phyloP scores from a whole-genome alignment of 2,888 invertebrate genomes.

The Notodonta dromedarius region DNA sequence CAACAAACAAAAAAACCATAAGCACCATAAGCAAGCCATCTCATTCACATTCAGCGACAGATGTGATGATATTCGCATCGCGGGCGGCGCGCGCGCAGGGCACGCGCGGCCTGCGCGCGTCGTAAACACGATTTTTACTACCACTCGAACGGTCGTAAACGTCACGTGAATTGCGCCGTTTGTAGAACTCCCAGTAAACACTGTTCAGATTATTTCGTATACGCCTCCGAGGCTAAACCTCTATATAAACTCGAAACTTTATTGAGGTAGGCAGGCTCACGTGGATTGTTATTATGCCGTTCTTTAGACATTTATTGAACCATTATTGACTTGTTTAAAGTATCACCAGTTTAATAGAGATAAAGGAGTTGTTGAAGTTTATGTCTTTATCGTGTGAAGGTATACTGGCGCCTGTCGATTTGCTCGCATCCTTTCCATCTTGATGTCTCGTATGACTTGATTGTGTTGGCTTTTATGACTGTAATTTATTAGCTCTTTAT shows the following conservation, averaged over 20 bases:
- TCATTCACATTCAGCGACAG: constrained; percentile 68
- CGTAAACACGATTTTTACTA: constrained; percentile 83
- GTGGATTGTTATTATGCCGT: constrained; percentile 82
- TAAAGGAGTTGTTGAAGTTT: constrained; percentile 78
- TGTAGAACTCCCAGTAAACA: constrained; percentile 81
- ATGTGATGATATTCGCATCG: constrained; percentile 63
- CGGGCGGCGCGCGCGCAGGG: constrained; percentile 55
- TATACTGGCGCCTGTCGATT: constrained; percentile 52
- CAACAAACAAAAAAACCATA: constrained; percentile 40
- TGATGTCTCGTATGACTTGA: constrained; percentile 60
- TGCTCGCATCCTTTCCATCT: constrained; percentile 55
- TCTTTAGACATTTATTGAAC: constrained; percentile 82
- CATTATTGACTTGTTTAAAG: constrained; percentile 83
- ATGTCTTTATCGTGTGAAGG: constrained; percentile 74
- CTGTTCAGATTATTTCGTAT: constrained; percentile 81
- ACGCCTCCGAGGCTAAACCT: constrained; percentile 81
- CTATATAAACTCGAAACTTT: constrained; percentile 82
- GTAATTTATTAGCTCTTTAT: constrained; percentile 74
- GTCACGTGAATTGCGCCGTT: constrained; percentile 81
- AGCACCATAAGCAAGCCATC: constrained; percentile 30
- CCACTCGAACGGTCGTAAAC: constrained; percentile 80
- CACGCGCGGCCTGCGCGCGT: constrained; percentile 63
- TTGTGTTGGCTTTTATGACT: constrained; percentile 64
- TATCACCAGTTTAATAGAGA: constrained; percentile 81
- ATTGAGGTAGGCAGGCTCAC: constrained; percentile 72